phyloP scores from a whole-genome alignment of 2,888 invertebrate genomes.

The Ecliptopera silaceata region DNA sequence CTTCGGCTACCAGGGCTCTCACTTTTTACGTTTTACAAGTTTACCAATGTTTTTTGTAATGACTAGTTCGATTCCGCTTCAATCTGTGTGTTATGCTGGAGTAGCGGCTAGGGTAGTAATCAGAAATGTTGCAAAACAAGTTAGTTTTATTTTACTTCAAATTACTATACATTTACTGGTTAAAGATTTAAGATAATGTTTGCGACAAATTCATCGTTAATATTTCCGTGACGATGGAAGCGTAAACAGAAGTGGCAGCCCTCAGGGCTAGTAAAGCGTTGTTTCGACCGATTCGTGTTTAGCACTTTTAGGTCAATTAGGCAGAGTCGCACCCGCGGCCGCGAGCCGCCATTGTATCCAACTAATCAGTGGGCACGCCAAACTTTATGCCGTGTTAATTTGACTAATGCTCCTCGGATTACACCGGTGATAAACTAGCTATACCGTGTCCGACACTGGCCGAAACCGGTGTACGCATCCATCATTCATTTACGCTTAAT shows the following conservation, averaged over 20 bases:
- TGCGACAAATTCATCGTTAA: too few relatives aligned
- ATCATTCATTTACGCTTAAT: constrained; percentile 60
- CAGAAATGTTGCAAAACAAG: too few relatives aligned
- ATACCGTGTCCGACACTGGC: constrained; percentile 53
- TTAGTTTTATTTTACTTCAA: too few relatives aligned
- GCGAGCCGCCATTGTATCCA: constrained; percentile 50
- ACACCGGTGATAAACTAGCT: constrained; percentile 67
- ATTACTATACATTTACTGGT: too few relatives aligned
- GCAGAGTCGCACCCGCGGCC: constrained; percentile 76
- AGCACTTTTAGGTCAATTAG: constrained; percentile 83
- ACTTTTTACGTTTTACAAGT: not conserved
- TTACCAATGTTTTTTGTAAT: not conserved
- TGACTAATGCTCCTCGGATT: constrained; percentile 79
- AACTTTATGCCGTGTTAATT: constrained; percentile 82
- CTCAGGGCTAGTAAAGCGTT: constrained; percentile 64
- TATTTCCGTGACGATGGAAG: not conserved
- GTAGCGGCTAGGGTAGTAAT: too few relatives aligned
- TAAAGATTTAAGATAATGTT: too few relatives aligned
- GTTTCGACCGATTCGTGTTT: constrained; percentile 80
- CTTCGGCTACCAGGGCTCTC: constrained; percentile 33
- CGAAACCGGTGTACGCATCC: constrained; percentile 50
- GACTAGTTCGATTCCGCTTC: not conserved
- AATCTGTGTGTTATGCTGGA: too few relatives aligned
- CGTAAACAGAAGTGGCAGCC: constrained; percentile 51
- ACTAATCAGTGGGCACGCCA: constrained; percentile 78